Percentiles rank a stretch among this genome's conserved stretches.
Conservation (phyloP, 2,888 invertebrate genomes). For the Thecophora atra region DNA sequence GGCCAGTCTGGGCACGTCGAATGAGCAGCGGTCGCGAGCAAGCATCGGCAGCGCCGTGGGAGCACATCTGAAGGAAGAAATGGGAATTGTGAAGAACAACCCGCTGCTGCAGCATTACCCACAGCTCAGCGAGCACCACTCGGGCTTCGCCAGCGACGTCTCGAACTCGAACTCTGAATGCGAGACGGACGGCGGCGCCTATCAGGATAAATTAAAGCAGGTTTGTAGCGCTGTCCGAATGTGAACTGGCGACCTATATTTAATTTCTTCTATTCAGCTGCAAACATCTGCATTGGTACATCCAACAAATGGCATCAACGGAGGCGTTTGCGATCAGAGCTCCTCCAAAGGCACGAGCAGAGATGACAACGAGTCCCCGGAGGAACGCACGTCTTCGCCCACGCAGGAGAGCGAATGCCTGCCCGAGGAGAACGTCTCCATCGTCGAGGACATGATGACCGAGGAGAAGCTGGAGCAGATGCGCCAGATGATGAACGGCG, state of each 20-base stretch:
- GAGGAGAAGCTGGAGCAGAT: slow-evolving; percentile 75
- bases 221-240: slow-evolving; percentile 52
- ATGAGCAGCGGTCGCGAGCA: slow-evolving; percentile 55
- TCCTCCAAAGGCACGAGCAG: slow-evolving; percentile 49
- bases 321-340: neutral
- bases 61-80: slow-evolving; percentile 66
- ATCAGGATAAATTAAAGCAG: slow-evolving; percentile 57
- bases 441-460: slow-evolving; percentile 77
- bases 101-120: slow-evolving; percentile 76
- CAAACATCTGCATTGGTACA: slow-evolving; percentile 80
- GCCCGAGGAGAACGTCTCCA: slow-evolving; percentile 86
- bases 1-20: slow-evolving; percentile 55
- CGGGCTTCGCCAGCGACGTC: slow-evolving; percentile 69
- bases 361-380: slow-evolving; percentile 43
- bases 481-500: slow-evolving; percentile 74
- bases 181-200: slow-evolving; percentile 65
- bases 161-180: slow-evolving; percentile 74
- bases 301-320: slow-evolving; percentile 61
- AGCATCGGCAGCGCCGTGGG: slow-evolving; percentile 56
- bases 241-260: neutral
- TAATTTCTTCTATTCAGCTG: slow-evolving; percentile 53
- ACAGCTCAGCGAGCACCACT: slow-evolving; percentile 67
- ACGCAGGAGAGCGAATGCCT: slow-evolving; percentile 72
- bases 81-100: slow-evolving; percentile 81
- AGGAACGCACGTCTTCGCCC: slow-evolving; percentile 53